Conservation (phyloP, 2,113 vertebrate genomes). For the Cyanocitta stelleri region DNA sequence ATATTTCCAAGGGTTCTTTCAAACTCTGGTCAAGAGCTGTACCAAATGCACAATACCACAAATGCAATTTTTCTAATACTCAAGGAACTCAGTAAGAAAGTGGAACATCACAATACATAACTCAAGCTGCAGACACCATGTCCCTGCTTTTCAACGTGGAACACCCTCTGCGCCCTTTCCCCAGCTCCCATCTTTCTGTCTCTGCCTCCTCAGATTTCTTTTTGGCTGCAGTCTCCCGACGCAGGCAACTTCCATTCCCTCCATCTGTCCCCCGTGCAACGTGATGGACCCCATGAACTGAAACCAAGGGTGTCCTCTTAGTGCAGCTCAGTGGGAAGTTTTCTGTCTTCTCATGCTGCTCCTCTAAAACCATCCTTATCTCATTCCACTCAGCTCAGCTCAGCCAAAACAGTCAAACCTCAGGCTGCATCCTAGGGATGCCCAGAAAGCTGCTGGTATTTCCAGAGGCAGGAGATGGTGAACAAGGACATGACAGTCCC, state of each 20-base stretch:
- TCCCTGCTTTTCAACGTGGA: not conserved
- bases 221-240: slow-evolving; percentile 43
- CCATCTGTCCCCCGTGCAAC: slow-evolving; percentile 48
- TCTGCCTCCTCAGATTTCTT: not conserved
- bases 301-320: not conserved
- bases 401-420: not conserved
- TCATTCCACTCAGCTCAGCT: not conserved
- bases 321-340: no score
- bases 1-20: not conserved
- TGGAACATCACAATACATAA: not conserved
- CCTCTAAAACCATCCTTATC: not conserved
- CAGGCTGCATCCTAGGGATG: not conserved
- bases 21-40: not conserved
- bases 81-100: not conserved
- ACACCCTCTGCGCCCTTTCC: not conserved
- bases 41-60: not conserved
- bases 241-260: slow-evolving; percentile 22
- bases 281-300: slow-evolving; percentile 5
- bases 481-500: not conserved
- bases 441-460: not conserved
- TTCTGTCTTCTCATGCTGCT: not conserved
- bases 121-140: not conserved
- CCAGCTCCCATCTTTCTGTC: not conserved
- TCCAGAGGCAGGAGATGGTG: not conserved
- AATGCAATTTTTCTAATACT: not conserved